Base-by-base conservation (phyloP, 2,113 vertebrate species). In the Dasyurus viverrinus region DNA sequence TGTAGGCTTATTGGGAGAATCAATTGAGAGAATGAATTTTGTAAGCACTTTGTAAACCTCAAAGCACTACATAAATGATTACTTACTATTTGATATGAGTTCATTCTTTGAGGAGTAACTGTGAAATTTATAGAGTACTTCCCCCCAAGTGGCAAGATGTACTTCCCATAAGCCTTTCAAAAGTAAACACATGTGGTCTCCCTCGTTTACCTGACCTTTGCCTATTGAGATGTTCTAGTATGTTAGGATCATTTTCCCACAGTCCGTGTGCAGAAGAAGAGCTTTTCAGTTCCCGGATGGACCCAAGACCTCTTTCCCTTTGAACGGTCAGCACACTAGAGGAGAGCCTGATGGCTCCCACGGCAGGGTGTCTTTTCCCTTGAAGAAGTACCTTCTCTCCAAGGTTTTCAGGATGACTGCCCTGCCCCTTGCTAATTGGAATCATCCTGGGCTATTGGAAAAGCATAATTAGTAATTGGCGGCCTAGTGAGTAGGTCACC, bases 81-180 rank as follows among this genome's bases (percentile, higher is more conserved):
- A 84, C 22, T 84, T 84, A 42, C n/a, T 90, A 52, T 89, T 60
- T 36, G 93, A 48, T 93, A 2, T 92, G 95, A 90, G 8, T 93
- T 93, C 46, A 84, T 2, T 92, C 14, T 68, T 9, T 93, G 89
- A 16, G 5, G 93, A 55, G 7, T 91, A 94, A 92, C 53, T 36
- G 25, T 27, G 91, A 0, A 96, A 91, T 96, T 94, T 2, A 92
- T 55, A 89, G 90, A 53, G 90, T 94, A 36, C 26, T 94, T 96
- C 94, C 23, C 68, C 6, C 46, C 36, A 57, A 76, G 27, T 89
- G 60, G n/a, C 47, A 93, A 93, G 95, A 76, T 76, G 55, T 95
- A 30, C 5, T 93, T 91, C 92, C 93, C 30, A 92, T 92, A 96
- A 68, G 0, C 1, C 16, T 89, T 84, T 84, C 68, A n/a, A 42